Conservation (phyloP, 2,797 vertebrate genomes). For the Chelon auratus region DNA sequence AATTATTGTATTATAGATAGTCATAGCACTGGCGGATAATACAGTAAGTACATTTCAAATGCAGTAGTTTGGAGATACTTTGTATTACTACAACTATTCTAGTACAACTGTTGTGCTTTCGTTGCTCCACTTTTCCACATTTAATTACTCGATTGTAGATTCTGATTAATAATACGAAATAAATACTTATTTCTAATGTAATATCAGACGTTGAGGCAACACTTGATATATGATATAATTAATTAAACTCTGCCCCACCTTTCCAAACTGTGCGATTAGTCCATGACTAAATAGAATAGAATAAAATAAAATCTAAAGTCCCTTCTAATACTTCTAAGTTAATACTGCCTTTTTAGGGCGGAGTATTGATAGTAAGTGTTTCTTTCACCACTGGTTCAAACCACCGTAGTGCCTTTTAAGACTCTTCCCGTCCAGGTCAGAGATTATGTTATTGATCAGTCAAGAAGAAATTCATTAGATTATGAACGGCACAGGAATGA, state of each 20-base stretch:
- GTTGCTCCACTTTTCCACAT: background rate
- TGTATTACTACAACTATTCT: background rate
- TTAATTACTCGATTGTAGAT: background rate
- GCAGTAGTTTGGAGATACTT: background rate
- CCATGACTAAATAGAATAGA: too few species aligned
- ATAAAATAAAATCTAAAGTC: too few species aligned
- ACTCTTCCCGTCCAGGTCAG: background rate
- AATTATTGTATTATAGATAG: too few species aligned
- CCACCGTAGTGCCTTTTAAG: background rate
- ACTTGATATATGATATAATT: background rate
- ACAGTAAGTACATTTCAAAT: background rate
- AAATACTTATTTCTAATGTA: background rate
- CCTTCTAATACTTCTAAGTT: too few species aligned
- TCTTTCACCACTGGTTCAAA: background rate
- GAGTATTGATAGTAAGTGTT: too few species aligned
- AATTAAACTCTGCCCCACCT: fast-evolving
- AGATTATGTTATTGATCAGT: background rate
- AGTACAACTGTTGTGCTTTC: background rate
- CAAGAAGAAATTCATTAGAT: background rate
- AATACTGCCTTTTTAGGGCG: too few species aligned
- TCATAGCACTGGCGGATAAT: background rate
- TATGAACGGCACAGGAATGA: conserved; percentile 13
- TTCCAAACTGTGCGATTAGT: background rate
- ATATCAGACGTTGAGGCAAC: background rate
- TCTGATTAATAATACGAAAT: background rate